These are phyloP conservation scores for Rotaria sp. DNA, from an alignment of 2,888 invertebrate genomes.

Conservation along the genomic window DNA sequence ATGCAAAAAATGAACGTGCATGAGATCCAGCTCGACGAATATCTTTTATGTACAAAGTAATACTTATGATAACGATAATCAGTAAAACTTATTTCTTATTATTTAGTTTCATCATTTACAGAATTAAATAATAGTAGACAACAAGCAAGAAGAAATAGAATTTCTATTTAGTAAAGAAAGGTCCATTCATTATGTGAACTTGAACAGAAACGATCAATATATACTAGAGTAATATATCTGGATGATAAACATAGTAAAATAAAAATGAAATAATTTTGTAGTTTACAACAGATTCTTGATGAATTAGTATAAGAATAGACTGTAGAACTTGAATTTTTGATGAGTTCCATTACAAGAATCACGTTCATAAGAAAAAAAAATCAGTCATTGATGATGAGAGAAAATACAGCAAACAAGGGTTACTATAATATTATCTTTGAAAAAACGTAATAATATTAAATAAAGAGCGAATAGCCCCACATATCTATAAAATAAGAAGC, in stretches of 20 bases:
- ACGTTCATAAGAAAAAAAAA: neutral
- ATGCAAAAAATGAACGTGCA: too few species aligned
- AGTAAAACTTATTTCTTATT: too few species aligned
- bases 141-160: too few species aligned
- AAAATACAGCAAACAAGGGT: neutral
- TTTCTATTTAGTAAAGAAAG: too few species aligned
- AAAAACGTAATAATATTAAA: neutral
- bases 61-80: too few species aligned
- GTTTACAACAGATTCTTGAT: neutral
- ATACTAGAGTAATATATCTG: neutral
- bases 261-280: neutral
- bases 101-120: too few species aligned
- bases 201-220: neutral
- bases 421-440: neutral
- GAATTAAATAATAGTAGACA: too few species aligned
- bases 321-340: neutral
- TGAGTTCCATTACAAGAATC: neutral
- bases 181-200: too few species aligned
- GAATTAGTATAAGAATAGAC: neutral
- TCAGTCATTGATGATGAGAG: neutral
- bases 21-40: too few species aligned
- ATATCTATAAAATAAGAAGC: neutral
- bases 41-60: too few species aligned
- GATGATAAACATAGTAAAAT: neutral
- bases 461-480: neutral